phyloP scores from a whole-genome alignment of 1,140 invertebrate species.

The Elymnias hypermnestra region DNA sequence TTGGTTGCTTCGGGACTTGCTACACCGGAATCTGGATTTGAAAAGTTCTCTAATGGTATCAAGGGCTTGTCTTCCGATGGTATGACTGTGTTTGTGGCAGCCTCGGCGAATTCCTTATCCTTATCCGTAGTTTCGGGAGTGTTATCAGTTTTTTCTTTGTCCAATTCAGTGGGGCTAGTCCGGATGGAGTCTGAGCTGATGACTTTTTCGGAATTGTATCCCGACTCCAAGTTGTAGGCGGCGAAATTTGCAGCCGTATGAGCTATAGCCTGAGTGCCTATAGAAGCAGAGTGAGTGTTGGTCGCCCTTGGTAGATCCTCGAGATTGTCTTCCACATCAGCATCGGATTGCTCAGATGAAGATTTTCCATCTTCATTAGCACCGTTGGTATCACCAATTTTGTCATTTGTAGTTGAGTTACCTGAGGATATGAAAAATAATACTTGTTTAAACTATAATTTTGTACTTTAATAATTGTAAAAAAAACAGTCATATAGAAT shows the following conservation, averaged over 20 bases:
- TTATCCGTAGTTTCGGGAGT: constrained; percentile 76
- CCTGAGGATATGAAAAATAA: constrained; percentile 15
- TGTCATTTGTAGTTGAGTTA: constrained; percentile 37
- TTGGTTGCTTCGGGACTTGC: constrained; percentile 76
- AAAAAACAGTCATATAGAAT: no score
- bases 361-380: constrained; percentile 71
- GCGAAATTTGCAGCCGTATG: constrained; percentile 68
- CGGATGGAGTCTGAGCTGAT: constrained; percentile 68
- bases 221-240: constrained; percentile 78
- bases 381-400: constrained; percentile 38
- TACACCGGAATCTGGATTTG: constrained; percentile 75
- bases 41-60: constrained; percentile 55
- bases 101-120: constrained; percentile 56
- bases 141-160: constrained; percentile 75
- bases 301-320: constrained; percentile 75
- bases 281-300: constrained; percentile 34
- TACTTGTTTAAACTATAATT: constrained; percentile 1
- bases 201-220: constrained; percentile 83
- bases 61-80: constrained; percentile 64
- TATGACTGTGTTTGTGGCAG: constrained; percentile 39
- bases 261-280: constrained; percentile 38
- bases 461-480: no score
- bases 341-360: constrained; percentile 82
- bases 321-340: constrained; percentile 88
- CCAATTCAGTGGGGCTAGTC: constrained; percentile 72